A percentile compares a stretch with the other conserved stretches of the same genome.
Conservation (phyloP, 2,797 vertebrate species). For the Spondyliosoma cantharus region DNA sequence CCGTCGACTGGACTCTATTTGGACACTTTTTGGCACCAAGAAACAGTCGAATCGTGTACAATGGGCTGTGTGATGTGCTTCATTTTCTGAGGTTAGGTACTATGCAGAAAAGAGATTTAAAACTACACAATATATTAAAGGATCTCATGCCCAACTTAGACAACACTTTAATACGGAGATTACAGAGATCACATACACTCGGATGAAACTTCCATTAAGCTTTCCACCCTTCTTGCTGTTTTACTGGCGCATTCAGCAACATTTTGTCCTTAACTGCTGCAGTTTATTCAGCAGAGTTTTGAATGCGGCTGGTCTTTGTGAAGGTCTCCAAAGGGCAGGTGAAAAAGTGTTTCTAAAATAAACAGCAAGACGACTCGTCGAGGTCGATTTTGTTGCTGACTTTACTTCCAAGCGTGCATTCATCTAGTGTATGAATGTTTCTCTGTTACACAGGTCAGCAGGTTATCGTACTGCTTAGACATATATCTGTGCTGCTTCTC, state of each 20-base stretch:
- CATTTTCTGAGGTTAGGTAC: not conserved
- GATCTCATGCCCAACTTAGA: not conserved
- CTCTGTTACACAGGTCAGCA: conserved; percentile 23
- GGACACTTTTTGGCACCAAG: not conserved
- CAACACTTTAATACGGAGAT: too few species aligned
- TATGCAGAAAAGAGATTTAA: not conserved
- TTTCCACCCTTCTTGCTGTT: not conserved
- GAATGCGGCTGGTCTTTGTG: conserved; percentile 1
- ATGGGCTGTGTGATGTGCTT: not conserved
- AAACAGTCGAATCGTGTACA: not conserved
- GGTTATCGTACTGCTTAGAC: not conserved
- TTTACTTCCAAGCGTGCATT: not conserved
- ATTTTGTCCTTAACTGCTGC: not conserved
- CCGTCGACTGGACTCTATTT: not conserved
- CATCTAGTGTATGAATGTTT: not conserved
- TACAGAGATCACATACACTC: not conserved
- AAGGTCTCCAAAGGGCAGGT: not conserved
- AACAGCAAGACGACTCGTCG: not conserved
- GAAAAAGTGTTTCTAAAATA: not conserved
- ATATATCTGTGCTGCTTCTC: not conserved
- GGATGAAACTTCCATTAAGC: not conserved
- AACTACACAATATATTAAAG: not conserved
- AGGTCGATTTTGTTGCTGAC: not conserved
- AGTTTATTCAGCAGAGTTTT: conserved; percentile 1
- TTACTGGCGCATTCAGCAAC: not conserved